Evolutionary conservation across 2,888 invertebrate genomes (phyloP).

Genomic region (Catocala sponsa): DNA sequence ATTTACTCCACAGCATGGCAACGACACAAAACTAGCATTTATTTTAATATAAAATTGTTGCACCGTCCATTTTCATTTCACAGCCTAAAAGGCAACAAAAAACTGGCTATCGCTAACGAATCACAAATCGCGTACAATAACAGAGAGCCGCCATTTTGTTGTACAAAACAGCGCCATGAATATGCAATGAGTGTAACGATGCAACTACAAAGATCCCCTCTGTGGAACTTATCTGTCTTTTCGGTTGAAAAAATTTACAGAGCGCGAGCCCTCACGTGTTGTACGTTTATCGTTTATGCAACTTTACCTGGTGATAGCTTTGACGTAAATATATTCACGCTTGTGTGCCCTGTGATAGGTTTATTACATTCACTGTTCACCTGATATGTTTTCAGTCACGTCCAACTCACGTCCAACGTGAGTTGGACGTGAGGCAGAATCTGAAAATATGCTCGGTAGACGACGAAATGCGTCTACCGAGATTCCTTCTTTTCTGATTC

Average conservation of each 20-base stretch:
- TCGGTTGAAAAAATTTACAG: conserved; percentile 22
- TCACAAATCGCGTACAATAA: conserved; percentile 46
- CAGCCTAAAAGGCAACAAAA: conserved; percentile 13
- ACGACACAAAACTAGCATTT: no score
- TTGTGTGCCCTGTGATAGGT: no score
- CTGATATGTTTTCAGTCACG: no score
- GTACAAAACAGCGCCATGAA: conserved; percentile 59
- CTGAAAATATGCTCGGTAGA: no score
- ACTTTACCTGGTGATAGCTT: background rate
- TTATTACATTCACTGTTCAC: no score
- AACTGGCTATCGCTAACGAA: conserved; percentile 39
- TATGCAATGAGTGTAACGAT: conserved; percentile 64
- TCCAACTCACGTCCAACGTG: no score
- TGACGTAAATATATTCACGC: no score
- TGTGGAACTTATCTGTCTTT: conserved; percentile 39
- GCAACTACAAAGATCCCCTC: conserved; percentile 56
- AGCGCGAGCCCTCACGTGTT: background rate
- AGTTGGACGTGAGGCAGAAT: no score
- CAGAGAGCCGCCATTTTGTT: conserved; percentile 49
- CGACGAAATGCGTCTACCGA: no score
- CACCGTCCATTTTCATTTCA: conserved; percentile 1
- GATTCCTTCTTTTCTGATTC: no score
- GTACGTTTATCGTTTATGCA: background rate
- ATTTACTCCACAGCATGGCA: no score
- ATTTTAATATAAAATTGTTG: no score